Base-by-base conservation (phyloP, 2,797 vertebrate genomes). In the Myiotriccus ornatus region DNA sequence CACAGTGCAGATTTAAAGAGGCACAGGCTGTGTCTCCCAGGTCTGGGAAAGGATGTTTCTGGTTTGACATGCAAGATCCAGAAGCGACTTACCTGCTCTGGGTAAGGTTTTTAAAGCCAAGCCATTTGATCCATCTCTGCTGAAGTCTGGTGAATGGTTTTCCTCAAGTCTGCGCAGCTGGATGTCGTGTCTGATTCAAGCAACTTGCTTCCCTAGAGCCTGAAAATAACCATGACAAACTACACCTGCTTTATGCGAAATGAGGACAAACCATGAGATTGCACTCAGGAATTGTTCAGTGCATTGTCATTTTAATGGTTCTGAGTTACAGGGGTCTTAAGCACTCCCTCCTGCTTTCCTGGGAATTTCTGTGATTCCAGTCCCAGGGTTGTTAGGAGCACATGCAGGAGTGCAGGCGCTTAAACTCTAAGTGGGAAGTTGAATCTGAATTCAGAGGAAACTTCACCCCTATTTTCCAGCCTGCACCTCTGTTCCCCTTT, bases 1-100 rank as follows among this genome's bases (percentile, higher is more conserved):
- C 62, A 28, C 69, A 93, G 92, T 60, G 21, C 68, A 64, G 88
- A 95, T 94, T 94, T 90, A 93, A 94, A 87, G 96, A 90, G 91
- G 89, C 80, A 96, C 64, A 43, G 92, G 57, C 95, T 89, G 28
- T 41, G 77, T 25, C 65, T 87, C 64, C 28, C 57, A 27, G 44
- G 34, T 68, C 79, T 75, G 52, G 41, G 16, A 34, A 90, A 44
- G 34, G 67, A 65, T 32, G 35, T 15, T 84, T 80, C 44, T 75
- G 50, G 89, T 87, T 83, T 83, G 52, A 82, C 68, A 60, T 14
- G 18, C 2, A 10, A 78, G 64, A 63, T 32, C 60, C 63, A 50
- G 71, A 55, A 80, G 52, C 2, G 18, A 64, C 34, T 82, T 56
- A 46, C 70, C 82, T 76, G 84, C 70, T 53, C 49, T 4, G 1